Base-by-base conservation (phyloP, 2,888 invertebrate genomes). In the Volucella inanis region DNA sequence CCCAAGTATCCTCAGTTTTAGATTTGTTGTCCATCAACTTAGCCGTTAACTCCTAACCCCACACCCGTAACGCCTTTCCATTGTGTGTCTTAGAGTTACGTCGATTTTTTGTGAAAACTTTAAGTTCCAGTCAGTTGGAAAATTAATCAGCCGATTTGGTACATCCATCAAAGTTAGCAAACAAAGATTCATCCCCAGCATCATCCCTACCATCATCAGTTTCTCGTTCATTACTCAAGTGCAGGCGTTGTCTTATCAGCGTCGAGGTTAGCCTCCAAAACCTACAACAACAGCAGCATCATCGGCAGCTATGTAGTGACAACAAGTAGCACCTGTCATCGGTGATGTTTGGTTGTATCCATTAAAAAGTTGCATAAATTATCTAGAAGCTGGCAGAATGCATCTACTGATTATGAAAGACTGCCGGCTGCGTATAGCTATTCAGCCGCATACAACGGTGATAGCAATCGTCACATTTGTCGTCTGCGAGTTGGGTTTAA, bases 341-440 rank as follows among this genome's bases (percentile, higher is more conserved):
- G 76, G 14, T 18, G 45, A 61, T 76, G 52, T 67, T 67, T 52
- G 38, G 59, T 15, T 38, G 61, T n/a, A 14, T 49, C 12, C 67
- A 68, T 59, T 68, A 72, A 62, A 39, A 62, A 50, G 12, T 50
- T 54, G 76, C 67, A 76, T 76, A 76, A 68, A 68, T 76, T 76
- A 76, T 31, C 45, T 61, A 18, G 14, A 76, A 50, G 55, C 38
- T 31, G 38, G 14, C 39, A 38, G 41, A 38, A 55, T 59, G 38
- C 11, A 59, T 59, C 57, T 6, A 10, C 57, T 22, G 18, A 3
- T 3, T 38, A 57, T 39, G 57, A 14, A 59, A 59, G 38, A 38
- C 39, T 59, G 39, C 57, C 31, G 14, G 15, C 15, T 15, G n/a
- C n/a, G n/a, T n/a, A n/a, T n/a, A n/a, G n/a, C n/a, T n/a, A n/a